Evolutionary conservation across 2,797 vertebrate species (phyloP).

Genomic region (Allobates femoralis): DNA sequence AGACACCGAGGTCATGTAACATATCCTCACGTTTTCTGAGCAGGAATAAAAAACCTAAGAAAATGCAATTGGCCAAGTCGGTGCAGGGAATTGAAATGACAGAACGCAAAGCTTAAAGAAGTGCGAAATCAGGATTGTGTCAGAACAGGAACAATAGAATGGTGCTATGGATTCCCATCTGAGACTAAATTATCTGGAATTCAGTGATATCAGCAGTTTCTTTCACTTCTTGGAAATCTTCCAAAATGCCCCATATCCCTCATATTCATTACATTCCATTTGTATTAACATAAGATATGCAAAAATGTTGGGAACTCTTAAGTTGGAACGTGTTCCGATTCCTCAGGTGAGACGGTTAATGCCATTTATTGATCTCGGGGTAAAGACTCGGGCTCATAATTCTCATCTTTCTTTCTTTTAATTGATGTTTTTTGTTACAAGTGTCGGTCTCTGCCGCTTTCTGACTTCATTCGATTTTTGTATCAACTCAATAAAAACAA

Average conservation of each 20-base stretch:
- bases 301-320: conserved; percentile 71
- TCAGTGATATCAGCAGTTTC: conserved; percentile 80
- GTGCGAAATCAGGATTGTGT: conserved; percentile 81
- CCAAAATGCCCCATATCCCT: conserved; percentile 77
- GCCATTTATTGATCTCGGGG: conserved; percentile 33
- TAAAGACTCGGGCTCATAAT: neutral
- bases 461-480: conserved; percentile 67
- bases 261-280: conserved; percentile 66
- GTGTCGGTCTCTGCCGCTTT: conserved; percentile 11
- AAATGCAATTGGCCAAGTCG: conserved; percentile 79
- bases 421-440: conserved; percentile 9
- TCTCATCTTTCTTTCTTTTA: neutral
- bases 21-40: conserved; percentile 71
- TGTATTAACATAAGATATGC: conserved; percentile 76
- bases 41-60: conserved; percentile 67
- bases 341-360: conserved; percentile 11
- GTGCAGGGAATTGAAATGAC: conserved; percentile 80
- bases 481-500: conserved; percentile 81
- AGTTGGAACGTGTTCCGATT: conserved; percentile 44
- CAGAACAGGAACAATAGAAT: conserved; percentile 79
- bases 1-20: conserved; percentile 75
- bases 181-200: conserved; percentile 82
- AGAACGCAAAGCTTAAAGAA: conserved; percentile 77
- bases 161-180: conserved; percentile 82
- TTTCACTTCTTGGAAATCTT: conserved; percentile 73